phyloP scores from a whole-genome alignment of 2,113 vertebrate species.

The Perca fluviatilis region DNA sequence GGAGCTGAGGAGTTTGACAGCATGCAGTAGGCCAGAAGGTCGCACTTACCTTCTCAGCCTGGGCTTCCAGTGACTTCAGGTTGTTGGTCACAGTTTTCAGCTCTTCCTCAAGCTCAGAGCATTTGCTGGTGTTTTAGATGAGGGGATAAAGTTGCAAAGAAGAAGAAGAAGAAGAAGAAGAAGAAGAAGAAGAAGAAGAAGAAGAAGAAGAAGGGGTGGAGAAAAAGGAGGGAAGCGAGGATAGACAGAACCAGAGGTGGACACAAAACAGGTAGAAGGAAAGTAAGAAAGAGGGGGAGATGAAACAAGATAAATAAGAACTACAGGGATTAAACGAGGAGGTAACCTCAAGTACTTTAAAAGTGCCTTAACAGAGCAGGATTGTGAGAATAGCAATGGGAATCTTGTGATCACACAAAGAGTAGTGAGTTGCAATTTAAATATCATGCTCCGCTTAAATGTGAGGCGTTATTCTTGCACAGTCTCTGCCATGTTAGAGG shows the following conservation, averaged over 20 bases:
- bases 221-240: constrained; percentile 29
- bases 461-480: constrained; percentile 56
- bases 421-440: not conserved
- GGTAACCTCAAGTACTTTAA: constrained; percentile 43
- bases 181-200: constrained; percentile 47
- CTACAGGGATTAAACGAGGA: constrained; percentile 65
- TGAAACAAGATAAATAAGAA: constrained; percentile 84
- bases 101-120: constrained; percentile 99
- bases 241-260: constrained; percentile 37
- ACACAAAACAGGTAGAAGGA: constrained; percentile 78
- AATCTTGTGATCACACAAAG: not conserved
- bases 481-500: constrained; percentile 78
- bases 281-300: constrained; percentile 63
- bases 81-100: constrained; percentile 99
- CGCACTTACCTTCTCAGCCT: constrained; percentile 98
- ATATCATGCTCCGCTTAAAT: constrained; percentile 12
- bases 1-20: constrained; percentile 35
- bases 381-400: constrained; percentile 48
- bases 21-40: constrained; percentile 47
- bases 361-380: constrained; percentile 75
- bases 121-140: constrained; percentile 96
- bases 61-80: constrained; percentile 99
- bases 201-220: constrained; percentile 22
- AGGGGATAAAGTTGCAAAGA: constrained; percentile 80
- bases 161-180: constrained; percentile 2